Evolutionary conservation across 2,888 invertebrate species (phyloP).

Genomic region (Drosophila fulvimacula): DNA sequence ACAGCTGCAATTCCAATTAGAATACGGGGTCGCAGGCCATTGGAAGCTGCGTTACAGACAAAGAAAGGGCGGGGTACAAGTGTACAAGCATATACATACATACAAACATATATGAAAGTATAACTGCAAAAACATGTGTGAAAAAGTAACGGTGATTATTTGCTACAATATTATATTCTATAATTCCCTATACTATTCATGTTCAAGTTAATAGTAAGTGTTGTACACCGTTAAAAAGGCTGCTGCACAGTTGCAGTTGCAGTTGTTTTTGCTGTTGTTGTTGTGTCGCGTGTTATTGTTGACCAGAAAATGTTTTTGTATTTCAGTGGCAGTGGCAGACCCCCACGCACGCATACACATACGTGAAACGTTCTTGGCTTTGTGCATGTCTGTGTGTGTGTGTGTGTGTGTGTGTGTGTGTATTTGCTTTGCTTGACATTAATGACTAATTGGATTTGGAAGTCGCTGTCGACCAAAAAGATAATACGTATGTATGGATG

Average conservation of each 20-base stretch:
- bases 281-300: conserved; percentile 16
- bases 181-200: background rate
- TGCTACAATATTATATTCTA: background rate
- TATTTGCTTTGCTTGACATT: conserved; percentile 17
- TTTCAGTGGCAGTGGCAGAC: conserved; percentile 9
- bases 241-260: conserved; percentile 5
- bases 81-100: background rate
- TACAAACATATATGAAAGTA: background rate
- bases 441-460: conserved; percentile 58
- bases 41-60: conserved; percentile 47
- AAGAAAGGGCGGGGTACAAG: conserved; percentile 5
- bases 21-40: conserved; percentile 53
- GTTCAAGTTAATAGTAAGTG: conserved; percentile 11
- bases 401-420: background rate
- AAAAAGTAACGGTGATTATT: background rate
- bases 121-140: conserved; percentile 9
- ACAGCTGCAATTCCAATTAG: conserved; percentile 42
- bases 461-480: conserved; percentile 35
- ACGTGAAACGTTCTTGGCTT: conserved; percentile 17
- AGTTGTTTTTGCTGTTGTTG: background rate
- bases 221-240: conserved; percentile 15
- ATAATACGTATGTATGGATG: conserved; percentile 20
- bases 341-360: background rate
- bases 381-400: too few species aligned
- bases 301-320: conserved; percentile 18